Evolutionary conservation across 2,797 vertebrate species (phyloP).

Genomic region (Erethizon dorsatum): DNA sequence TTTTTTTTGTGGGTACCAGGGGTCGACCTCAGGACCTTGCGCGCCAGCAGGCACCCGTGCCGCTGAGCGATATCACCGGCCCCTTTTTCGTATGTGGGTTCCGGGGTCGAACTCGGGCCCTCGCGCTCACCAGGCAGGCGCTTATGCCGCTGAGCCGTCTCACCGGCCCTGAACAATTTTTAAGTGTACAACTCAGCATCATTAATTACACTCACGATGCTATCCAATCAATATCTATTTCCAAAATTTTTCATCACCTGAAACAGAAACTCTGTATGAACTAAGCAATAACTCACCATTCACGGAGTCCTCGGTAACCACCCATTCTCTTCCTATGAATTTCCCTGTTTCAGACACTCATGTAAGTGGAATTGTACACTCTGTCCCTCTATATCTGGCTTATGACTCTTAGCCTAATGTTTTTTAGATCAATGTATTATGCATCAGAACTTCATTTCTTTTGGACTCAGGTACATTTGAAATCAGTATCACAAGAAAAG

Average conservation of each 20-base stretch:
- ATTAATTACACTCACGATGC: neutral
- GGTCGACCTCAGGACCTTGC: too few species aligned
- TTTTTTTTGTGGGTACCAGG: too few species aligned
- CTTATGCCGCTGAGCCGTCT: too few species aligned
- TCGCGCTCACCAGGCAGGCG: too few species aligned
- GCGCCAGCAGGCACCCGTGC: too few species aligned
- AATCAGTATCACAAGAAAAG: neutral
- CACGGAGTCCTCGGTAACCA: neutral
- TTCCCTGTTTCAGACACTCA: neutral
- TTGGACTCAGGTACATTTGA: neutral
- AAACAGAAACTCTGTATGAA: neutral
- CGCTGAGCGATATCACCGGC: too few species aligned
- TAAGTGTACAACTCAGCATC: neutral
- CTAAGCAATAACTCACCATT: neutral
- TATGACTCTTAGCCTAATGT: neutral
- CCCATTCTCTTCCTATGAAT: neutral
- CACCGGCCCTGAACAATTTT: too few species aligned
- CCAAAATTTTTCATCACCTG: neutral
- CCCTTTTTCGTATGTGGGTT: too few species aligned
- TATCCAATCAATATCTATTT: neutral
- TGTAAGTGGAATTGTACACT: neutral
- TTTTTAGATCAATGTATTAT: neutral
- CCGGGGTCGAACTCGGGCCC: too few species aligned
- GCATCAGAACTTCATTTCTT: slow-evolving; percentile 22
- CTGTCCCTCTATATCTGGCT: neutral